A percentile compares a stretch with the other conserved stretches of the same genome.
These are phyloP conservation scores for Motacilla alba DNA, from an alignment of 2,113 vertebrate genomes.

Conservation along the genomic window DNA sequence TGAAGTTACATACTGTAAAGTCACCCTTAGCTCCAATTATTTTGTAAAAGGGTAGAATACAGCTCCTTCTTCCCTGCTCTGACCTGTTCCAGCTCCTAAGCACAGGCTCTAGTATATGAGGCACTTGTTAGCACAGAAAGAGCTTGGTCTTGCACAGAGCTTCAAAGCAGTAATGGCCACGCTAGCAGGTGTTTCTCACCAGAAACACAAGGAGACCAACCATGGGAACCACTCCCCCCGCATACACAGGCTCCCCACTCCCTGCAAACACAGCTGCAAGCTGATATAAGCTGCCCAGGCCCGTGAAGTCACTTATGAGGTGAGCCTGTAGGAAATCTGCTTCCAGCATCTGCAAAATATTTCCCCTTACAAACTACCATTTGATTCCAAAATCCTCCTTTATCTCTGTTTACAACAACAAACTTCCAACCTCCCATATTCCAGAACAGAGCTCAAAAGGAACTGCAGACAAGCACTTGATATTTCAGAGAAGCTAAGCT, in stretches of 20 bases:
- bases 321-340: background rate
- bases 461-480: background rate
- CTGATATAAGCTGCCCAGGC: background rate
- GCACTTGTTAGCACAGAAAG: background rate
- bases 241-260: rapidly evolving
- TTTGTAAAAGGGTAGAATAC: background rate
- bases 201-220: background rate
- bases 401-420: background rate
- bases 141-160: background rate
- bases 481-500: background rate
- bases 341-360: background rate
- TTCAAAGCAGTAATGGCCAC: background rate
- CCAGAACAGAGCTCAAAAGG: background rate
- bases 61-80: background rate
- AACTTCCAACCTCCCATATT: background rate
- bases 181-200: background rate
- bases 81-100: background rate
- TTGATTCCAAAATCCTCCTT: background rate
- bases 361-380: background rate
- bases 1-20: background rate
- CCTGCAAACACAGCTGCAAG: background rate
- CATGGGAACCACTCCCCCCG: rapidly evolving
- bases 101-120: background rate
- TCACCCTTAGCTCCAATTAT: background rate
- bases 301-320: background rate